Evolutionary conservation across 2,888 invertebrate genomes (phyloP), one percentile per base, ranked within the genome.

Genomic region (Gandaritis pyraliata): DNA sequence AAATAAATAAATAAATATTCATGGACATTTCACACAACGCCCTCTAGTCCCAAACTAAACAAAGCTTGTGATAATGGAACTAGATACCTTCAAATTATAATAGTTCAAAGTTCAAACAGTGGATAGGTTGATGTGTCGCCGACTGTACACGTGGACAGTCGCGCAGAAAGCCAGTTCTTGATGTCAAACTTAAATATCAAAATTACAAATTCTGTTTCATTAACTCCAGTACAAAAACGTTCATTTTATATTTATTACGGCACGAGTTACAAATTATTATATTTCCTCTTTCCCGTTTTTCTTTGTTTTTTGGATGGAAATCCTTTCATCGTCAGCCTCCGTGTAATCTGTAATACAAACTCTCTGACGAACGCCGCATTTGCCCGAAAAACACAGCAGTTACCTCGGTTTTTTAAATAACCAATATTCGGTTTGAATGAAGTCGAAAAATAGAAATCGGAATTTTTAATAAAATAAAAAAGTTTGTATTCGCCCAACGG

Each of bases 371-470:
- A 43, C 10, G 43, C 43, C 43, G 11, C 43, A 43, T 43, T 43
- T 43, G 43, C 43, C 16, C 16, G 16, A 43, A 43, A n/a, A 43
- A 43, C 2, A 43, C 43, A 6, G 16, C 10, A 43, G 13, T 16
- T 16, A 43, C 43, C 43, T 43, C 43, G 43, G 16, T 43, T 43
- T 46, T 12, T 47, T 13, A 30, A 47, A 48, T 16, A 49, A 16
- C 12, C 16, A 36, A 49, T 49, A 49, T 49, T 36, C 36, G 10
- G 10, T 12, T 12, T 16, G 33, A 16, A 49, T 33, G 13, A 15
- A 8, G 13, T 46, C 12, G 47, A 29, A 8, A 30, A 47, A 29
- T 8, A 7, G 10, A 41, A 41, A 13, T 13, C 15, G 15, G 1
- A 30, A 30, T 16, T 15, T 33, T 33, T 33, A 15, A 12, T 15